A percentile compares a stretch with the other conserved stretches of the same genome.
Conservation (phyloP, 2,888 invertebrate species). For the Dichetophora obliterata region DNA sequence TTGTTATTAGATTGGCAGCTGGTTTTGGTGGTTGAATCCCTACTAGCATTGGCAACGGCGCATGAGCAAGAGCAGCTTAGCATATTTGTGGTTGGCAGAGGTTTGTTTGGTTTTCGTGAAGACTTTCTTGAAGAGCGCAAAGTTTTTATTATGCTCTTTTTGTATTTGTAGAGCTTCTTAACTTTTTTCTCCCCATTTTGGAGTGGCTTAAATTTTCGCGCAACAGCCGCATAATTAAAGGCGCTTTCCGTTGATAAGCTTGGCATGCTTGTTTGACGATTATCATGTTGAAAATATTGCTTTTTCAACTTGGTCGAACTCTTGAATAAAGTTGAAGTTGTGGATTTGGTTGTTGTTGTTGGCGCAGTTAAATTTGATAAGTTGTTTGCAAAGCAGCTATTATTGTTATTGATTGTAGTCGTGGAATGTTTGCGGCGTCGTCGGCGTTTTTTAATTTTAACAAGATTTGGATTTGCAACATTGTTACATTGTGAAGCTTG, state of each 20-base stretch:
- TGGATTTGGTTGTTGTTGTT: constrained; percentile 44
- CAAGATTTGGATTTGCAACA: constrained; percentile 28
- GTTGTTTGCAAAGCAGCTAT: constrained; percentile 29
- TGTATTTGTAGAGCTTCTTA: constrained; percentile 23
- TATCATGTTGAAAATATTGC: constrained; percentile 67
- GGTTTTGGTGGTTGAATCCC: not conserved
- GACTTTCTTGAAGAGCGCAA: constrained; percentile 50
- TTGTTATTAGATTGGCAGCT: constrained; percentile 41
- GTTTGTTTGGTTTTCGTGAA: constrained; percentile 31
- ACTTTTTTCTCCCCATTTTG: constrained; percentile 39
- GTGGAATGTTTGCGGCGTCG: constrained; percentile 49
- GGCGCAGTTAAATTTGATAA: constrained; percentile 49
- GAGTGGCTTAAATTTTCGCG: constrained; percentile 66
- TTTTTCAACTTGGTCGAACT: constrained; percentile 51
- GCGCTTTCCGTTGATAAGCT: constrained; percentile 41
- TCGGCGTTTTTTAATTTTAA: constrained; percentile 48
- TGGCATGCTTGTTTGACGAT: constrained; percentile 55
- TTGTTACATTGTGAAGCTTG: constrained; percentile 50
- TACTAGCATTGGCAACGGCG: constrained; percentile 42
- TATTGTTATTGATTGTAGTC: constrained; percentile 31
- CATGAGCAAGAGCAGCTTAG: constrained; percentile 58
- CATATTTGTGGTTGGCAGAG: constrained; percentile 37
- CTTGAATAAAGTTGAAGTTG: constrained; percentile 20
- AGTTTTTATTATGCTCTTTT: constrained; percentile 7
- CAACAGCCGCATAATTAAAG: constrained; percentile 60